These are phyloP conservation scores for Kobus ellipsiprymnus DNA, from an alignment of 2,113 vertebrate species.

Conservation along the genomic window DNA sequence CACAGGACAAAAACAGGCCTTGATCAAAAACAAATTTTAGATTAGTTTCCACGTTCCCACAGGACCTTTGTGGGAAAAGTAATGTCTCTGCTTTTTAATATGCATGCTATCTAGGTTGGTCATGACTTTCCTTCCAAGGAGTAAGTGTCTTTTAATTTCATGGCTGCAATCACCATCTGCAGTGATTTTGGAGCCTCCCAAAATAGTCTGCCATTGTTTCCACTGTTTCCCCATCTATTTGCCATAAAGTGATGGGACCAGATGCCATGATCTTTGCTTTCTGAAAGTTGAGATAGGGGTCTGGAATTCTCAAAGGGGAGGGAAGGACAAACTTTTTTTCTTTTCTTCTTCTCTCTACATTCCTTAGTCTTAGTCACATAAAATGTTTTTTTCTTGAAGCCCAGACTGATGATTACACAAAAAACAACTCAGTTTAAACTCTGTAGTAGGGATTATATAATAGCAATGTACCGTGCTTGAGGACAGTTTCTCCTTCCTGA, in stretches of 20 bases:
- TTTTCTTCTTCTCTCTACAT: no score
- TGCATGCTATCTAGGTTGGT: not conserved
- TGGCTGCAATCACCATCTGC: not conserved
- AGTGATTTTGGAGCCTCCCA: not conserved
- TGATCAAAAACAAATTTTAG: no score
- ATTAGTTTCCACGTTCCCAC: no score
- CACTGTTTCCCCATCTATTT: not conserved
- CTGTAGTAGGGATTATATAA: not conserved
- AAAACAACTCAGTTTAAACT: not conserved
- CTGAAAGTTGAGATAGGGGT: not conserved
- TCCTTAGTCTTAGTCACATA: not conserved
- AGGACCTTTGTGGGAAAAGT: not conserved
- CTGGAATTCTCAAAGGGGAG: no score
- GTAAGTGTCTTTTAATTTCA: not conserved
- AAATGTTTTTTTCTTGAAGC: not conserved
- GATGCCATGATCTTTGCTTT: not conserved
- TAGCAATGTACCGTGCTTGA: not conserved
- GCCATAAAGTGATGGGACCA: not conserved
- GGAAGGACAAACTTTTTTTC: no score
- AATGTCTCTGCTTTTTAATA: not conserved
- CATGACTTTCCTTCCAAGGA: not conserved
- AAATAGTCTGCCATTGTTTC: not conserved
- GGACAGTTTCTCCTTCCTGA: not conserved
- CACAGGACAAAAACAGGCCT: no score
- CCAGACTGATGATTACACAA: not conserved